Base-by-base conservation (phyloP, 2,888 invertebrate species). In the Polylopha cassiicola region DNA sequence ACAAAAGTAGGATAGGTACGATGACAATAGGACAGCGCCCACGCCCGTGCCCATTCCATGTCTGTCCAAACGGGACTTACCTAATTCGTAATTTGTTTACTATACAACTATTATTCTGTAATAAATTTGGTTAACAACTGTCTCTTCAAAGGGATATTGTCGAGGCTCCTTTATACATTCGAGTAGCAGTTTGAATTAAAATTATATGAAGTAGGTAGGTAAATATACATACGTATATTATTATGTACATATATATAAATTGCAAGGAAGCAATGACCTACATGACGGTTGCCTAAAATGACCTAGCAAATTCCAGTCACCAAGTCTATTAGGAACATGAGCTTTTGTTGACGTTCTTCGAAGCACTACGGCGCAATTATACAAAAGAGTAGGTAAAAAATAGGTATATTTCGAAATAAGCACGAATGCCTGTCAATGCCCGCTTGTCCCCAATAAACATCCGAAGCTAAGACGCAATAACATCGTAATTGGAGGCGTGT, bases 11-110 rank as follows among this genome's bases (percentile, higher is more conserved):
- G n/a, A n/a, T n/a, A n/a, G 55, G 43, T 45, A 63, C 75, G 75
- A 79, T 77, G 80, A 70, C 79, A 51, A 39, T 20, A 43, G 69
- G 64, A 76, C 78, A 79, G 80, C 70, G 66, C 66, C 53, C 50
- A 55, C 58, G 57, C 30, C 57, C 62, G 62, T 58, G 67, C 59
- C 59, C 55, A 47, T 44, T 46, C 50, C 49, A 56, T 61, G 58
- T 59, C 51, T 52, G 55, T 43, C 50, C 41, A 63, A 75, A 70
- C 64, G 70, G 69, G 64, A 62, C 55, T n/a, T n/a, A n/a, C n/a
- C n/a, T n/a, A n/a, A n/a, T n/a, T 53, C 38, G 47, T 57, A 63
- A 51, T 58, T 50, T 67, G 65, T 68, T 72, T 61, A 66, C 60
- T 62, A 47, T 46, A 20, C 36, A 26, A 36, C 50, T 50, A 56